Conservation (phyloP, 2,113 vertebrate species). For the Xenotilapia caudafasciata region DNA sequence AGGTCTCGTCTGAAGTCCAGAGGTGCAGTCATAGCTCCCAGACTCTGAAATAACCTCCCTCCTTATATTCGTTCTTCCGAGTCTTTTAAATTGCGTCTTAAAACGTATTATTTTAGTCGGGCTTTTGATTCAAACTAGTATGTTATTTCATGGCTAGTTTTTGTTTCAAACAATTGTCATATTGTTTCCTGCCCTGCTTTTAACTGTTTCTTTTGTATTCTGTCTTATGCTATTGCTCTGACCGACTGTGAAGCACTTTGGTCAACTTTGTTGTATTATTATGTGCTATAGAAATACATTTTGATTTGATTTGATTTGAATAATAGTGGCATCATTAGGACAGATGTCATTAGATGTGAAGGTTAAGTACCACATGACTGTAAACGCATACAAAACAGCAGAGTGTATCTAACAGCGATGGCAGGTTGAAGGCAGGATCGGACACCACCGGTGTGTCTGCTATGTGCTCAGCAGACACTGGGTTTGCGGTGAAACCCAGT, state of each 20-base stretch:
- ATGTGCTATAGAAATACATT: not conserved
- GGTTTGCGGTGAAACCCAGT: not conserved
- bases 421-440: not conserved
- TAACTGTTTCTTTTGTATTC: not conserved
- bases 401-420: not conserved
- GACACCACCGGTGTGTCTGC: not conserved
- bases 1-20: not conserved
- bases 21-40: accelerated
- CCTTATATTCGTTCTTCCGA: accelerated
- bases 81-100: accelerated
- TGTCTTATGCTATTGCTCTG: not conserved
- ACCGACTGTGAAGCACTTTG: accelerated
- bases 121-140: not conserved
- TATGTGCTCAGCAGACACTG: no score
- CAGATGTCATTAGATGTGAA: not conserved
- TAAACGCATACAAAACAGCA: not conserved
- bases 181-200: not conserved
- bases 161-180: not conserved
- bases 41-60: accelerated
- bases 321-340: not conserved
- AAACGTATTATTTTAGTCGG: accelerated
- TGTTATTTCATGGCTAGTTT: not conserved
- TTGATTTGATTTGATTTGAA: not conserved
- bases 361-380: not conserved
- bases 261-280: accelerated